Base-by-base conservation (phyloP, 2,113 vertebrate genomes). In the Microcebus lehilahytsara region DNA sequence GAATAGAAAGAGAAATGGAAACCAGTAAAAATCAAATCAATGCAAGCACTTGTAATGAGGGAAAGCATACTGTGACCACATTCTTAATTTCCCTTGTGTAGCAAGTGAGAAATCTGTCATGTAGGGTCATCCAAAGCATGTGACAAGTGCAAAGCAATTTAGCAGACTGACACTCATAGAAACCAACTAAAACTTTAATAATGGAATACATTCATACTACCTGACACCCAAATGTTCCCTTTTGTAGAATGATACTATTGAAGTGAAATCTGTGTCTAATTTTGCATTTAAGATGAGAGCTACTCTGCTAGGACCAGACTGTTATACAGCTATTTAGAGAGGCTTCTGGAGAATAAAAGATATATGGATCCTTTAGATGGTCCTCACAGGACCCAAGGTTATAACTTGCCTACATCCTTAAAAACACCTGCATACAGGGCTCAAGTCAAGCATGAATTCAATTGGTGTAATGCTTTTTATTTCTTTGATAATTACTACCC, bases 71-170 rank as follows among this genome's bases (percentile, higher is more conserved):
- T 69, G 37, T 86, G 69, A 72, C 37, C 58, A 79, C 25, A 51
- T 9, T 89, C 77, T 94, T 97, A 87, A 98, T 95, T 96, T 96
- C 75, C 92, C 75, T 84, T 49, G 34, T 92, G 77, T 72, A 37
- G 7, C 27, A 87, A 92, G 79, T 58, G 75, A 96, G 42, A 64
- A 6, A 71, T 87, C 13, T 89, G n/a, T 79, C 20, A 0, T 60
- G 62, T n/a, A 89, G 69, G 32, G 79, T 97, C 87, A 92, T 66
- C 58, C 20, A 74, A 83, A 93, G 32, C 27, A 84, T 53, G 17
- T 74, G 72, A 84, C 32, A 79, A 69, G 83, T 32, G 1, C 46
- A 92, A 86, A 87, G 74, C 87, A 90, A 84, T 96, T 96, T 90
- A 90, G 22, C 58, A 87, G 30, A 84, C 17, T 75, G 56, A 93